Evolutionary conservation across 2,888 invertebrate species (phyloP).

Genomic region (Drosophila nr. medialis): DNA sequence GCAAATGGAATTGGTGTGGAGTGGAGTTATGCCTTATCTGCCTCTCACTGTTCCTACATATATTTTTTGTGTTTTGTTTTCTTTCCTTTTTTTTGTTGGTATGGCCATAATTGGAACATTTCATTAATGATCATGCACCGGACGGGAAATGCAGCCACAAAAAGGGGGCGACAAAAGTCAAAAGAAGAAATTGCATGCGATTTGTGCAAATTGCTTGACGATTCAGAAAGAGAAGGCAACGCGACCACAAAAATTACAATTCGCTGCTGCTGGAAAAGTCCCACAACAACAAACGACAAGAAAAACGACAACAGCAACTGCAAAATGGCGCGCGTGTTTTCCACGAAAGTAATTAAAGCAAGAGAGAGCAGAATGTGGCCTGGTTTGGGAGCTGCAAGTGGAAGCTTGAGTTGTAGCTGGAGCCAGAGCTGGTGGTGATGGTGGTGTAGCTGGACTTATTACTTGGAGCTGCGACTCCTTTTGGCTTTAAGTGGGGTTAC

Average conservation of each 20-base stretch:
- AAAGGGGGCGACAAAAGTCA: slow-evolving; percentile 32
- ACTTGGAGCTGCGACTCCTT: slow-evolving; percentile 36
- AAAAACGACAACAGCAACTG: slow-evolving; percentile 18
- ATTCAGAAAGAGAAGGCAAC: slow-evolving; percentile 80
- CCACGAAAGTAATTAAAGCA: slow-evolving; percentile 79
- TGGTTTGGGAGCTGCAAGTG: slow-evolving; percentile 16
- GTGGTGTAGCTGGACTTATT: slow-evolving; percentile 5
- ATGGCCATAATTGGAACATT: slow-evolving; percentile 70
- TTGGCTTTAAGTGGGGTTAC: slow-evolving; percentile 54
- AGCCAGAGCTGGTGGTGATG: slow-evolving; percentile 7
- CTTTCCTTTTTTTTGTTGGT: neutral
- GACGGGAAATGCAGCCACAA: slow-evolving; percentile 60
- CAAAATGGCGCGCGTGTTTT: slow-evolving; percentile 75
- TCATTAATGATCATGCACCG: slow-evolving; percentile 64
- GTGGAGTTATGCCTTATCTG: slow-evolving; percentile 6
- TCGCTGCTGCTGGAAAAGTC: slow-evolving; percentile 42
- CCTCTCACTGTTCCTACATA: neutral
- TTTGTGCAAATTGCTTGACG: slow-evolving; percentile 71
- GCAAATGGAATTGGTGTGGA: slow-evolving; percentile 6
- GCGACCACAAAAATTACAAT: slow-evolving; percentile 43
- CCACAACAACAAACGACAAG: slow-evolving; percentile 17
- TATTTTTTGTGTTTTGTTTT: neutral
- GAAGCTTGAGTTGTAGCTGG: slow-evolving; percentile 23
- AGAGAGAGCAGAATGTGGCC: slow-evolving; percentile 35
- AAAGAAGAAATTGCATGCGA: slow-evolving; percentile 65